phyloP scores from a whole-genome alignment of 2,113 vertebrate species.

The Mirounga angustirostris region DNA sequence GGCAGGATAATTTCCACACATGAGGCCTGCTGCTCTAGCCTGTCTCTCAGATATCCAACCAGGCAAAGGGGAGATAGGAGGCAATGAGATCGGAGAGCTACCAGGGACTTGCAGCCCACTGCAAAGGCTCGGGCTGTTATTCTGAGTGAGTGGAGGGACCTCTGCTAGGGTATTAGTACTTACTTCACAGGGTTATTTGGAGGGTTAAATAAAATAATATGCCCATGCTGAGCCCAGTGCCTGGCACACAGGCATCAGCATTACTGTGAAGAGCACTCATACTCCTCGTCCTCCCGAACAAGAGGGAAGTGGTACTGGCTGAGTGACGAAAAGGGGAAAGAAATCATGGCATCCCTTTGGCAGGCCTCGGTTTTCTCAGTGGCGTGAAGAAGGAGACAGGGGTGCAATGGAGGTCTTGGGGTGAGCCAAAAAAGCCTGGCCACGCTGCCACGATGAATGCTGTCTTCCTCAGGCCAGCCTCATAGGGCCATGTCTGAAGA shows the following conservation, averaged over 20 bases:
- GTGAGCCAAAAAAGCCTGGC: not conserved
- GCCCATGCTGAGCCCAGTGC: not conserved
- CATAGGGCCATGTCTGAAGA: not conserved
- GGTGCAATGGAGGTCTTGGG: too few relatives aligned
- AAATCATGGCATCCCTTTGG: not conserved
- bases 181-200: not conserved
- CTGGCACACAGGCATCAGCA: not conserved
- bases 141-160: not conserved
- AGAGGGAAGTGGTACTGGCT: not conserved
- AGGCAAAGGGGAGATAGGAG: not conserved
- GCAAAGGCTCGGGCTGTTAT: not conserved
- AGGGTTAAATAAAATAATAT: not conserved
- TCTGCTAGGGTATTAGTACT: not conserved
- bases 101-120: not conserved
- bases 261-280: not conserved
- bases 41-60: not conserved
- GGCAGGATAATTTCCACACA: not conserved
- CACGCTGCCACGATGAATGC: not conserved
- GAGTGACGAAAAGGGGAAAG: not conserved
- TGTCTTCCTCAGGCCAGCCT: conserved; percentile 1
- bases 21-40: not conserved
- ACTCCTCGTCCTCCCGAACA: not conserved
- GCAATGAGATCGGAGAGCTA: not conserved
- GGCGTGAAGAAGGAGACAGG: not conserved
- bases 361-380: not conserved